Conservation (phyloP, 2,113 vertebrate species). For the Meles meles region DNA sequence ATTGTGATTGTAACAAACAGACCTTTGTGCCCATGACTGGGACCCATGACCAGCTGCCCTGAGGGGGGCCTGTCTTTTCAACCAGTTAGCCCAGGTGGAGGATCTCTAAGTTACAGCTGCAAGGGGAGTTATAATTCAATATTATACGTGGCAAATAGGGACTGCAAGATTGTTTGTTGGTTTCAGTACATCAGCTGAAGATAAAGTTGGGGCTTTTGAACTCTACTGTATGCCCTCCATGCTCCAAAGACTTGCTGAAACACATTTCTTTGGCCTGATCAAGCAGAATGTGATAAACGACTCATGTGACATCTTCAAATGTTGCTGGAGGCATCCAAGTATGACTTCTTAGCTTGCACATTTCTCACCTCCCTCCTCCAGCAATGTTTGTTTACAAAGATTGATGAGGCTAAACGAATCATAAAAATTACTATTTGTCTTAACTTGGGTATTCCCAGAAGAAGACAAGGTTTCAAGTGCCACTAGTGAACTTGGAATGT, state of each 20-base stretch:
- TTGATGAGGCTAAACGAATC: constrained; percentile 20
- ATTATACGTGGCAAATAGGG: neutral
- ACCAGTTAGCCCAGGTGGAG: neutral
- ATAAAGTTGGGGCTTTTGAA: neutral
- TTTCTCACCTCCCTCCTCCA: neutral
- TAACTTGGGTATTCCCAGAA: neutral
- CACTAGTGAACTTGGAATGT: neutral
- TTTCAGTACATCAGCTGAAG: neutral
- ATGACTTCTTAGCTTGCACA: neutral
- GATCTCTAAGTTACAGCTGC: neutral
- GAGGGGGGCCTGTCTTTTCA: neutral
- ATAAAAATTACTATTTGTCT: constrained; percentile 19
- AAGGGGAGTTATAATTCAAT: neutral
- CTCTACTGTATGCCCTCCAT: neutral
- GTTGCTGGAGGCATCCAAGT: neutral
- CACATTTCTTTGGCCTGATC: neutral
- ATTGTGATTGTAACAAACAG: neutral
- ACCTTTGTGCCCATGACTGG: neutral
- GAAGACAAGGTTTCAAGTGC: neutral
- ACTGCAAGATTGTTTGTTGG: neutral
- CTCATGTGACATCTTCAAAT: neutral
- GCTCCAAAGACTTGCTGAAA: constrained; percentile 23
- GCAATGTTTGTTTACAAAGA: constrained; percentile 33
- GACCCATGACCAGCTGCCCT: neutral
- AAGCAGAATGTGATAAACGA: neutral